Percentiles rank a stretch among this genome's conserved stretches.
Evolutionary conservation across 2,888 invertebrate species (phyloP).

Genomic region (Leptinotarsa peninsularis): DNA sequence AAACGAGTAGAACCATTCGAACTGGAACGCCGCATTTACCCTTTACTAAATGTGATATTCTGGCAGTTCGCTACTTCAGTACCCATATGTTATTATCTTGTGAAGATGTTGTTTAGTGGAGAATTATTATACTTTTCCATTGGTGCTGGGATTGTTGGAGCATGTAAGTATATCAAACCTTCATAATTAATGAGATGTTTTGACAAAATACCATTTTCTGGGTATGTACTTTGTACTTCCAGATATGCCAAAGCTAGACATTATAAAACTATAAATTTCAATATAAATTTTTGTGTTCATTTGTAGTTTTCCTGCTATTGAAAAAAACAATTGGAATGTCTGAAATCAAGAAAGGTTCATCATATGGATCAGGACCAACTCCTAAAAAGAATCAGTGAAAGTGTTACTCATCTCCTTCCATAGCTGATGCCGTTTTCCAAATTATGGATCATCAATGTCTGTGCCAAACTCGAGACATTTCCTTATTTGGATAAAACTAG

Average conservation of each 20-base stretch:
- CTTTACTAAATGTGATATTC: constrained; percentile 77
- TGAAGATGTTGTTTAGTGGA: constrained; percentile 78
- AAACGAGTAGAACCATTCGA: constrained; percentile 72
- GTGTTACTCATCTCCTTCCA: constrained; percentile 5
- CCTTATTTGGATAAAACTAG: constrained; percentile 14
- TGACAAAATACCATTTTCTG: neutral
- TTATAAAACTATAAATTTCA: neutral
- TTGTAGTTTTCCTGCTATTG: constrained; percentile 81
- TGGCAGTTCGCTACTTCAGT: constrained; percentile 79
- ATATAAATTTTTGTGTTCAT: constrained; percentile 48
- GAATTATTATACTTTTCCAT: constrained; percentile 77
- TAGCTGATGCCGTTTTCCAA: constrained; percentile 25
- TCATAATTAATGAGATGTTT: neutral
- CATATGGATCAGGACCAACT: constrained; percentile 76
- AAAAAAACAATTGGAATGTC: constrained; percentile 86
- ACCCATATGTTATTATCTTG: constrained; percentile 78
- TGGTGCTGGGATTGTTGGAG: constrained; percentile 76
- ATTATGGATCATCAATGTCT: constrained; percentile 37
- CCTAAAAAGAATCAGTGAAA: constrained; percentile 66
- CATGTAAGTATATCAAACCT: constrained; percentile 75
- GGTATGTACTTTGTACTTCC: neutral
- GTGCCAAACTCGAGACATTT: constrained; percentile 43
- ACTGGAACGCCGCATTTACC: constrained; percentile 72
- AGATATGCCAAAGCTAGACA: neutral
- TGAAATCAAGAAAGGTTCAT: constrained; percentile 85